Conservation (phyloP, 2,888 invertebrate species). For the Rapana venosa region DNA sequence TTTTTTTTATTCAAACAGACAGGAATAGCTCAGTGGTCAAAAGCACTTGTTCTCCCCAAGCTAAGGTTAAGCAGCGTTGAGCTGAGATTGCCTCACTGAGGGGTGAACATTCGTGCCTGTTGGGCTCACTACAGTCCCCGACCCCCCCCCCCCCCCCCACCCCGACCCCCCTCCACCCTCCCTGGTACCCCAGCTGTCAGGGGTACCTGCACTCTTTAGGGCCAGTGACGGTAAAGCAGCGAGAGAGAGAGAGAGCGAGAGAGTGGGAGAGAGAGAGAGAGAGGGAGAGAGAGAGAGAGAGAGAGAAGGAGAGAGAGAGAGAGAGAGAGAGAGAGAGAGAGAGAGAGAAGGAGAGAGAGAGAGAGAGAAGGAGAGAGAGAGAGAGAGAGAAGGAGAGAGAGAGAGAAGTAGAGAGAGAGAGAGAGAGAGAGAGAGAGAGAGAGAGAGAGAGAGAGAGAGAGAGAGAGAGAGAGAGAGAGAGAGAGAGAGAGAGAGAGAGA, state of each 20-base stretch:
- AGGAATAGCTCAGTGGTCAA: too few relatives aligned
- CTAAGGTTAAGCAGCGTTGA: too few relatives aligned
- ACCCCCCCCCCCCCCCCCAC: too few relatives aligned
- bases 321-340: not conserved
- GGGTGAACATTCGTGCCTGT: too few relatives aligned
- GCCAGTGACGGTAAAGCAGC: not conserved
- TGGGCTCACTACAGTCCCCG: too few relatives aligned
- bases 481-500: not conserved
- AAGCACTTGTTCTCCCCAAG: too few relatives aligned
- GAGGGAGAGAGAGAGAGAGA: not conserved
- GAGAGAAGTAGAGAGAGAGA: not conserved
- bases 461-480: not conserved
- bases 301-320: constrained; percentile 6
- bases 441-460: not conserved
- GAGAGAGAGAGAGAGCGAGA: not conserved
- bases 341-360: not conserved
- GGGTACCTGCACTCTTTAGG: not conserved
- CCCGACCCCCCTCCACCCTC: too few relatives aligned
- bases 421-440: constrained; percentile 18
- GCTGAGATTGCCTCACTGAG: too few relatives aligned
- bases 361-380: not conserved
- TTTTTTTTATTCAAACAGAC: too few relatives aligned
- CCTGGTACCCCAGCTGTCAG: too few relatives aligned
- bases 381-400: not conserved
- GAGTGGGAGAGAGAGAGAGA: not conserved